These are phyloP conservation scores for Zaprionus gabonicus DNA, from an alignment of 1,140 invertebrate species.

Conservation along the genomic window DNA sequence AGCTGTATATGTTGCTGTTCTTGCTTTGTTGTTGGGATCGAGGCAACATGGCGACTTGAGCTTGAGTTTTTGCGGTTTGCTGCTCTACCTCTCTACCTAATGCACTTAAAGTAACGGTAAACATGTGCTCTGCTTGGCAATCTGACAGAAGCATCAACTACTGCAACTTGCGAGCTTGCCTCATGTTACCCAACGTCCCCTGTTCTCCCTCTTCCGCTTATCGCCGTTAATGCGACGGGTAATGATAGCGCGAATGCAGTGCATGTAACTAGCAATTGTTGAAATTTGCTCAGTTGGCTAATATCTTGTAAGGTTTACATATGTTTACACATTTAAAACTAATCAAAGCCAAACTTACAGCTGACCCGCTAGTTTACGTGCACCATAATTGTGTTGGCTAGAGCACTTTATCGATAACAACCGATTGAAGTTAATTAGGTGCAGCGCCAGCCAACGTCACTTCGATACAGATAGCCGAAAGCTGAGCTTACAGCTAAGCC, in stretches of 20 bases:
- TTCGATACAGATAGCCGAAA: not conserved
- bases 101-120: conserved; percentile 49
- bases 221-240: conserved; percentile 3
- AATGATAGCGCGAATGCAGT: not conserved
- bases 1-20: not conserved
- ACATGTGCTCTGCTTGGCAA: conserved; percentile 44
- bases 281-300: not conserved
- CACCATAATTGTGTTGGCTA: no score
- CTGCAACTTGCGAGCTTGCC: conserved; percentile 17
- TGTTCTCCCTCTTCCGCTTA: not conserved
- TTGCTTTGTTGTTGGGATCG: not conserved
- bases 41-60: conserved; percentile 6
- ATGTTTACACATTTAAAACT: not conserved
- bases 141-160: conserved; percentile 33
- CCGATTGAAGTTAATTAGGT: not conserved
- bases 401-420: not conserved
- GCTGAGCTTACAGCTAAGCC: not conserved
- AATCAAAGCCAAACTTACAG: not conserved
- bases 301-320: not conserved
- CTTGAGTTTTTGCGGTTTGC: conserved; percentile 26
- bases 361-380: not conserved
- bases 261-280: not conserved
- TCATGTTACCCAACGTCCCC: conserved; percentile 6
- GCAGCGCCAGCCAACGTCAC: not conserved
- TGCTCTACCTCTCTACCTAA: conserved; percentile 21